Base-by-base conservation (phyloP, 2,888 invertebrate genomes). In the Thelaira solivaga region DNA sequence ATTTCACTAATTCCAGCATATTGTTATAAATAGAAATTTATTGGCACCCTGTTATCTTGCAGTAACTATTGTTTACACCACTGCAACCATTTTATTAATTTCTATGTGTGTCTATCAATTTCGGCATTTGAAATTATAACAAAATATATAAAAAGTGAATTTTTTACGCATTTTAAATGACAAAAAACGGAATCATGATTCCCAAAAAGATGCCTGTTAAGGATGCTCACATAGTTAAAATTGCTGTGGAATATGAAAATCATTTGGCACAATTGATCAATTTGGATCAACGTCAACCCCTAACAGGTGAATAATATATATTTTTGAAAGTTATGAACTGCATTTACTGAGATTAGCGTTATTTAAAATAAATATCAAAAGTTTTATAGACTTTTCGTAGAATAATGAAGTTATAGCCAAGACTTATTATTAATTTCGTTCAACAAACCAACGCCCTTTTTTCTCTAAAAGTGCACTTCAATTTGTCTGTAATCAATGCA, bases 251-350 rank as follows among this genome's bases (percentile, higher is more conserved):
- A 89, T 94, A 95, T 92, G 92, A 91, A 59, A 90, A 90, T 76
- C 90, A 91, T 43, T 93, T 93, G 83, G 94, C 95, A 85, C 93
- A 94, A 82, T 90, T 97, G 78, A 95, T 95, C 81, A 95, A 95
- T 89, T 94, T 97, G 84, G 95, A 96, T 89, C 96, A 96, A 90
- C 94, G 95, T 83, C 95, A 96, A 86, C 97, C 97, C 34, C 89
- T 97, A 69, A 93, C 95, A 71, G 94, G 89, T 89, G 83, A 77
- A 82, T 47, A 34, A 13, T 3, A 26, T 22, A 8, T 18, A 49
- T n/a, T n/a, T 57, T 41, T 5, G 13, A n/a, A n/a, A n/a, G n/a
- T n/a, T n/a, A 10, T 22, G 18, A 18, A 18, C 11, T 29, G 6
- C 20, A 8, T 26, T 13, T 11, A n/a, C n/a, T n/a, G n/a, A n/a